Evolutionary conservation across 2,797 vertebrate species (phyloP).

Genomic region (Amblyraja radiata): DNA sequence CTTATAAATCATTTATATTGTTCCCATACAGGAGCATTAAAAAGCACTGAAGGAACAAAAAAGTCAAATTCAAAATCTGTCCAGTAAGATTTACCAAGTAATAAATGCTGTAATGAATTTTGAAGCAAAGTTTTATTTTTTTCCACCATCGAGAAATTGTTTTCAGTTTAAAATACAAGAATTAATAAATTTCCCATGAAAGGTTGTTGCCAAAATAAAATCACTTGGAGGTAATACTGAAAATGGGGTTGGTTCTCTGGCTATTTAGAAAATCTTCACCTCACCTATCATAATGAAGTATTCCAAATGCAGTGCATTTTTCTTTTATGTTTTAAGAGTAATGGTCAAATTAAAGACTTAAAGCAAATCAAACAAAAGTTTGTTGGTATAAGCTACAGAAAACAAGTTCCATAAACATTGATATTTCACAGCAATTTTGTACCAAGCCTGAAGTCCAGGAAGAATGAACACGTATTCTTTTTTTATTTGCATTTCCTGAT

Average conservation of each 20-base stretch:
- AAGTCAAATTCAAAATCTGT: neutral
- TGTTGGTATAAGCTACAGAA: neutral
- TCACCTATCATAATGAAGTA: neutral
- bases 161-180: neutral
- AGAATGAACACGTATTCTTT: neutral
- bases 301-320: neutral
- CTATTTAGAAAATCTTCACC: neutral
- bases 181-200: neutral
- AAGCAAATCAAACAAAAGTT: neutral
- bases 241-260: neutral
- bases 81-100: conserved; percentile 9
- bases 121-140: neutral
- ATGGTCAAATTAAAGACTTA: neutral
- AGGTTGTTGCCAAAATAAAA: neutral
- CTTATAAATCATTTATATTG: conserved; percentile 21
- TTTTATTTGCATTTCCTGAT: neutral
- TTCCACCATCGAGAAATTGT: neutral
- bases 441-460: neutral
- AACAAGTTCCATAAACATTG: neutral
- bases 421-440: no score
- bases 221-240: neutral
- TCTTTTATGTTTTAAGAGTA: neutral
- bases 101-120: neutral
- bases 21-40: neutral
- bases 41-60: conserved; percentile 2